Evolutionary conservation across 2,888 invertebrate species (phyloP), one percentile per base, ranked within the genome.

Genomic region (Sceliomorpha sp.): DNA sequence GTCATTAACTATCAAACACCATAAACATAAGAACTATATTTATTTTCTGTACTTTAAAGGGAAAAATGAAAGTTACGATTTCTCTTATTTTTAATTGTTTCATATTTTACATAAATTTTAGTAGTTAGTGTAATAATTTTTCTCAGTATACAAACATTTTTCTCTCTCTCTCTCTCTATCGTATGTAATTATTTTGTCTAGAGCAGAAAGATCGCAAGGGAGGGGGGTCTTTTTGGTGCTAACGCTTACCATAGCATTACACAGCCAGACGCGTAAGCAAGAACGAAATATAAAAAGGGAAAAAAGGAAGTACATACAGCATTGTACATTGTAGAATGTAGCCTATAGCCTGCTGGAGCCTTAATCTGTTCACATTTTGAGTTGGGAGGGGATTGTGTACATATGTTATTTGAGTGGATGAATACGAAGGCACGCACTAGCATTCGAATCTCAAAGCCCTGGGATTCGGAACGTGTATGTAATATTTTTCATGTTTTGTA

Each of bases 321-420:
- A 84, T 87, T 88, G 87, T 88, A 88, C 84, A 88, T 88, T 88
- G 81, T 87, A 87, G 87, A 84, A 82, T 74, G 83, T 87, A 87
- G 86, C 86, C 85, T 87, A 86, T 87, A 86, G 86, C 86, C n/a
- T n/a, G n/a, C n/a, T 86, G 87, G 86, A 87, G 88, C 88, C 88
- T 88, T 88, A 88, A 86, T 87, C 86, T 85, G 85, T 88, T 87
- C 83, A 86, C 79, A 79, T 74, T 86, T 86, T 86, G 75, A 72
- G 84, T 87, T 85, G 77, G 79, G 78, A 83, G 75, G 78, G 75
- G 80, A 87, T 84, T 82, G 80, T 88, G 87, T 88, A 88, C 79
- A 88, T 88, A 88, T 85, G 86, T 87, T 86, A 84, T 84, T 86
- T 81, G 84, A 82, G 83, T 78, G 78, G 79, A 84, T 85, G 85